phyloP scores from a whole-genome alignment of 2,113 vertebrate genomes.

The Crypturellus undulatus region DNA sequence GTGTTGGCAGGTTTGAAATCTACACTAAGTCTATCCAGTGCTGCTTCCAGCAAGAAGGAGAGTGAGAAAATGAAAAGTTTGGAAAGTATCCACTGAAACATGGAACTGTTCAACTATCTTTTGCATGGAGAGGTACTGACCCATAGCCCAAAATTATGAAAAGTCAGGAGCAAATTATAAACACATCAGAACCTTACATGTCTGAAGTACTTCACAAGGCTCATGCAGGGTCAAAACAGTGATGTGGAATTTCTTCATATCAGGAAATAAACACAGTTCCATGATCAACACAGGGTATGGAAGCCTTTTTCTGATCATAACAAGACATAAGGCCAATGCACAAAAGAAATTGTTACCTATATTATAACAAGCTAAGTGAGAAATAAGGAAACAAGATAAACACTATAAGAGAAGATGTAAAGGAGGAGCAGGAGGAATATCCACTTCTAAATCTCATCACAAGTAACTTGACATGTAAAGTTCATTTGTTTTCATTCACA shows the following conservation, averaged over 20 bases:
- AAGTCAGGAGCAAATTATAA: conserved; percentile 4
- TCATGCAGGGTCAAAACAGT: conserved; percentile 8
- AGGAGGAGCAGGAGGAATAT: neutral
- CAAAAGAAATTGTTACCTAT: neutral
- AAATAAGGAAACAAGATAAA: neutral
- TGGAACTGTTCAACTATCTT: neutral
- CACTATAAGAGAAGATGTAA: neutral
- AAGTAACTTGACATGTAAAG: neutral
- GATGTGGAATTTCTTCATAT: neutral
- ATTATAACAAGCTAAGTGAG: neutral
- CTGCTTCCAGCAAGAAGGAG: conserved; percentile 10
- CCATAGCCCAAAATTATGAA: neutral
- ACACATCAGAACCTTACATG: neutral
- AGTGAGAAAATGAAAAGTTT: neutral
- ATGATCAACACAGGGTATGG: neutral
- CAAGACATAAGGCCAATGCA: neutral
- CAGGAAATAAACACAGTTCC: neutral
- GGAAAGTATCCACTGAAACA: neutral
- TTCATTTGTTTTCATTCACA: neutral
- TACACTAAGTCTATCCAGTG: neutral
- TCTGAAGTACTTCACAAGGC: neutral
- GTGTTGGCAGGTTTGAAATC: conserved; percentile 60
- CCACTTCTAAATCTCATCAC: neutral
- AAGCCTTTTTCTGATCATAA: neutral
- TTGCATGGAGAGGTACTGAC: neutral